Conservation (phyloP, 2,797 vertebrate species). For the Dendrocincla tyrannina region DNA sequence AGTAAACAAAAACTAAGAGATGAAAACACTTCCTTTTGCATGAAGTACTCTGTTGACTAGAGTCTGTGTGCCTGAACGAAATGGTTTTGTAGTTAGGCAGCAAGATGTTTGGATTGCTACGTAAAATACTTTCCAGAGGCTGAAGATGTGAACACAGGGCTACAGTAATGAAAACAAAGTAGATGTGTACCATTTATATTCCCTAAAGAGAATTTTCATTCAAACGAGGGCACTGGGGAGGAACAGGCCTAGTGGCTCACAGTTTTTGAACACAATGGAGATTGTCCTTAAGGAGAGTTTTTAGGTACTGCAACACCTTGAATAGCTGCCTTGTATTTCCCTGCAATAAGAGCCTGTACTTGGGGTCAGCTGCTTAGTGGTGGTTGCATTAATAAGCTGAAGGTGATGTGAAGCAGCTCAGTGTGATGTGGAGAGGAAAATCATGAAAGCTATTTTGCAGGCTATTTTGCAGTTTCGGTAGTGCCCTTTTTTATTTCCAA, state of each 20-base stretch:
- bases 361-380: neutral
- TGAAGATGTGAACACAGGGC: neutral
- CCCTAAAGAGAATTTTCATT: neutral
- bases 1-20: neutral
- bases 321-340: neutral
- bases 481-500: neutral
- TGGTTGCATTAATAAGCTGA: neutral
- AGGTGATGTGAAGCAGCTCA: neutral
- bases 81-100: neutral
- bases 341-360: neutral
- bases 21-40: neutral
- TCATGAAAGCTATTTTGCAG: neutral
- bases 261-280: neutral
- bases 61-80: neutral
- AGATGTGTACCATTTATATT: neutral
- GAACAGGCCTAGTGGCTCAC: neutral
- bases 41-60: neutral
- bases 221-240: rapidly evolving
- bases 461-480: neutral
- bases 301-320: neutral
- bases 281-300: neutral
- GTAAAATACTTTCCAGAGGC: neutral
- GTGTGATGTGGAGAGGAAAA: neutral
- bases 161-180: neutral
- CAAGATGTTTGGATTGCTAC: neutral